Base-by-base conservation (phyloP, 2,888 invertebrate genomes). In the Ormia ochracea region DNA sequence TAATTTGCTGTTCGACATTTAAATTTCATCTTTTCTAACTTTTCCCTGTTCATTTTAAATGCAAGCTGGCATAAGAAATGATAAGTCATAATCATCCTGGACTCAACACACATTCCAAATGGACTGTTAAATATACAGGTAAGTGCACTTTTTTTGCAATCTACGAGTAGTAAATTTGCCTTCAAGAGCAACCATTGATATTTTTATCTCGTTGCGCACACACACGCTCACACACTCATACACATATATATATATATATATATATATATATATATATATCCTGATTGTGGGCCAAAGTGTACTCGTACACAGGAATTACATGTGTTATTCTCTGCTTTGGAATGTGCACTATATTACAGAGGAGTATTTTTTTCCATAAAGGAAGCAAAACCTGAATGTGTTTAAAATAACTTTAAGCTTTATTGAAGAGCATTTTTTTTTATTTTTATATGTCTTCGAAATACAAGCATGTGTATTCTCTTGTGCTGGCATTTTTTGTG, bases 331-430 rank as follows among this genome's bases (percentile, higher is more conserved):
- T n/a, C 10, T 23, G 9, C 21, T 52, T 59, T 4, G 14, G 10
- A 50, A 31, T 70, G 43, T 54, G 19, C 4, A 14, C 33, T 33
- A 28, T 58, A 31, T 31, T 17, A 45, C 38, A 1, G 33, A 9
- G 9, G 14, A 33, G 33, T 21, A 23, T 17, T 10, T 17, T 19
- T 3, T n/a, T 26, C 7, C 14, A 3, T 28, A n/a, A 33, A 1
- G 14, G 26, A 54, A 14, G 19, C 28, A 17, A 21, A 19, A 17
- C 19, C 1, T 2, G 36, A 31, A 65, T 41, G 45, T 26, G 9
- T 45, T 63, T 36, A 19, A 63, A 73, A 73, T 63, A 73, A 63
- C 63, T 73, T 73, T 54, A 19, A 72, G 54, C 23, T 72, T 23
- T 52, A n/a, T n/a, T 33, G 54, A 43, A 7, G 12, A n/a, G n/a